These are phyloP conservation scores for Apodemus agrarius DNA, from an alignment of 2,797 vertebrate genomes.

Conservation along the genomic window DNA sequence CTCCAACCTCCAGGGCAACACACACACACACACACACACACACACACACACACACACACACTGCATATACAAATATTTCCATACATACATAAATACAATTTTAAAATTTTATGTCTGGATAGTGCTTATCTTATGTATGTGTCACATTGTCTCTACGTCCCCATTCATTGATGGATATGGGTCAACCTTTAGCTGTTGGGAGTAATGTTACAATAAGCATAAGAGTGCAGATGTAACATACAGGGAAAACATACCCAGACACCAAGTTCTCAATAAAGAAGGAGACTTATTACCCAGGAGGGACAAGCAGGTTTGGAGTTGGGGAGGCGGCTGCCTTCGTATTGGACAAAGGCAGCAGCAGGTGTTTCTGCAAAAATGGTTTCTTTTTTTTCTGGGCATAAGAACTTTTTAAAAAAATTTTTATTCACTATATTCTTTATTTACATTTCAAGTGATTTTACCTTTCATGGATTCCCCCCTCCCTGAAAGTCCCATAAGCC, in stretches of 20 bases:
- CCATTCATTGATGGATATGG: neutral
- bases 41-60: neutral
- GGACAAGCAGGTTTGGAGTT: neutral
- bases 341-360: neutral
- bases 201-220: neutral
- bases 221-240: neutral
- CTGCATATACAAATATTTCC: neutral
- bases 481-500: no score
- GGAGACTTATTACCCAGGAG: neutral
- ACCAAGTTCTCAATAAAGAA: neutral
- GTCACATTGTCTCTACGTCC: neutral
- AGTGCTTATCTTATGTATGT: neutral
- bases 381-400: no score
- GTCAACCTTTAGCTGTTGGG: neutral
- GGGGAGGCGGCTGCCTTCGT: neutral
- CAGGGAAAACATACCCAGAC: neutral
- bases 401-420: no score
- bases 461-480: no score
- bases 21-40: neutral
- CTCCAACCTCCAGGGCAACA: neutral
- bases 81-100: neutral
- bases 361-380: neutral
- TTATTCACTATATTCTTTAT: no score
- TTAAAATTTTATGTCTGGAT: neutral
- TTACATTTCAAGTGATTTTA: no score